A percentile compares a stretch with the other conserved stretches of the same genome.
Evolutionary conservation across 2,113 vertebrate species (phyloP).

Genomic region (Erinaceus europaeus): DNA sequence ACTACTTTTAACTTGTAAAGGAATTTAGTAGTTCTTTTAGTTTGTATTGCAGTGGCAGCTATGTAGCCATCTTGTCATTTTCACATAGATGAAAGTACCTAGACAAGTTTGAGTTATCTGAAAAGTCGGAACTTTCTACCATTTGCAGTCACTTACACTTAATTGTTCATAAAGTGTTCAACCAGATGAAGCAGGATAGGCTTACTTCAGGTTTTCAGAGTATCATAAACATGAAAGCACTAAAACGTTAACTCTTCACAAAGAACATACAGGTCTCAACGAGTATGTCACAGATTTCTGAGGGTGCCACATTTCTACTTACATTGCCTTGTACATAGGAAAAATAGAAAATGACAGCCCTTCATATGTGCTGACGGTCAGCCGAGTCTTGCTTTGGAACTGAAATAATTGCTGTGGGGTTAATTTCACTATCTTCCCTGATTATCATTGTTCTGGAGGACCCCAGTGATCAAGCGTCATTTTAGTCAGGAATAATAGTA

Average conservation of each 20-base stretch:
- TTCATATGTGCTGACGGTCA: background rate
- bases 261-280: background rate
- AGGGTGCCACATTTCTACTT: background rate
- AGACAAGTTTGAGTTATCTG: background rate
- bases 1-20: background rate
- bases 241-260: slow-evolving; percentile 20
- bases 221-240: background rate
- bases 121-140: slow-evolving; percentile 24
- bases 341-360: slow-evolving; percentile 16
- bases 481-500: slow-evolving; percentile 32
- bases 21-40: slow-evolving; percentile 5
- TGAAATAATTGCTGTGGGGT: slow-evolving; percentile 50
- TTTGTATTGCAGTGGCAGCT: background rate
- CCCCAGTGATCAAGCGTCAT: slow-evolving; percentile 52
- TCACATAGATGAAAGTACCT: background rate
- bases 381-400: slow-evolving; percentile 22
- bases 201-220: slow-evolving; percentile 19
- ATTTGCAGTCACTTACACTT: background rate
- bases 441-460: slow-evolving; percentile 36
- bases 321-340: background rate
- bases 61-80: slow-evolving; percentile 14
- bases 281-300: background rate
- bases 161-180: background rate
- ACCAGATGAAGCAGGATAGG: background rate
- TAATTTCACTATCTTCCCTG: slow-evolving; percentile 44